Evolutionary conservation across 2,888 invertebrate species (phyloP).

Genomic region (Andricus quercusramuli): DNA sequence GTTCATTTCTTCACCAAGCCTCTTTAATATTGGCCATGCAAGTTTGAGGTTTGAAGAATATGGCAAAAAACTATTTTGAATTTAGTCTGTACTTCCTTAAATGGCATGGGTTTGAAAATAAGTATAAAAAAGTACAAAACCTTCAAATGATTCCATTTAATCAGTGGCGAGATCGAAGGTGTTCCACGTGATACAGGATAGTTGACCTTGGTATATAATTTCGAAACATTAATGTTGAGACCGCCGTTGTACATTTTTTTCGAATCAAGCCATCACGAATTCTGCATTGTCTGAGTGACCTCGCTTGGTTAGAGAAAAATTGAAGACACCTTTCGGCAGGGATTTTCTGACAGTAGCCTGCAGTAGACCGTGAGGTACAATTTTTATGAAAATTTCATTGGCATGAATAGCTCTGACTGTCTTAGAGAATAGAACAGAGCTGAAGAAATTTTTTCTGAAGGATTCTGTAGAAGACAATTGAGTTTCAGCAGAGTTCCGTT

Average conservation of each 20-base stretch:
- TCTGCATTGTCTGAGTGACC: conserved; percentile 77
- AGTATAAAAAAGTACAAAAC: conserved; percentile 50
- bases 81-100: conserved; percentile 61
- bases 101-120: background rate
- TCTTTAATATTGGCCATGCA: conserved; percentile 79
- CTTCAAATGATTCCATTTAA: conserved; percentile 59
- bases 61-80: conserved; percentile 78
- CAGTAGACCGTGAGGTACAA: conserved; percentile 93
- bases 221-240: conserved; percentile 79
- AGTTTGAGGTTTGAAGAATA: conserved; percentile 81
- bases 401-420: conserved; percentile 88
- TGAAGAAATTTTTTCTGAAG: conserved; percentile 90
- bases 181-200: conserved; percentile 82
- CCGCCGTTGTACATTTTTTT: conserved; percentile 81
- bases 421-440: conserved; percentile 88
- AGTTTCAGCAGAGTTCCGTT: conserved; percentile 85
- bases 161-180: conserved; percentile 80
- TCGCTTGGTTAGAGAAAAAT: conserved; percentile 87
- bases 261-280: conserved; percentile 76
- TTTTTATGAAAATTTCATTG: conserved; percentile 91
- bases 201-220: conserved; percentile 79
- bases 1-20: conserved; percentile 74
- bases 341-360: conserved; percentile 92
- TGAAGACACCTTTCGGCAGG: conserved; percentile 84
- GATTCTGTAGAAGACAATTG: conserved; percentile 90